Percentiles rank a stretch among this genome's conserved stretches.
These are phyloP conservation scores for Calidris pugnax DNA, from an alignment of 2,113 vertebrate genomes.

Conservation along the genomic window DNA sequence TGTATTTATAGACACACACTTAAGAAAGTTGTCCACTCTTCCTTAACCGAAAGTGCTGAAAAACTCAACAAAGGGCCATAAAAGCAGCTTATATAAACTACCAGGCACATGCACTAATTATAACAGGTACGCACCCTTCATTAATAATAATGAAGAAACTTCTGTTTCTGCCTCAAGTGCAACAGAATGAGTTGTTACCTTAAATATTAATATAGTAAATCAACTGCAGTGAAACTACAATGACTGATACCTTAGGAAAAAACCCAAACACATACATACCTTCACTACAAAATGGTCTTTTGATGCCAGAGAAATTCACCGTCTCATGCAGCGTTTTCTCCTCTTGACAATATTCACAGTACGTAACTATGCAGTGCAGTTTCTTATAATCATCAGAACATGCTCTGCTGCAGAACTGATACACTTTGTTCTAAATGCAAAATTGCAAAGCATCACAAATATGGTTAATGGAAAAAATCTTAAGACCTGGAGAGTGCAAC, in stretches of 20 bases:
- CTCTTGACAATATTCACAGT: constrained; percentile 97
- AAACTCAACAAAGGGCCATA: neutral
- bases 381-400: constrained; percentile 99
- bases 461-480: neutral
- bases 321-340: constrained; percentile 97
- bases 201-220: neutral
- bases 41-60: neutral
- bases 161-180: neutral
- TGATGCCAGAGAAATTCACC: constrained; percentile 96
- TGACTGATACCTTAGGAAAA: neutral
- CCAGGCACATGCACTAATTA: neutral
- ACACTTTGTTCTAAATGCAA: constrained; percentile 89
- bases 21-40: neutral
- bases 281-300: constrained; percentile 97
- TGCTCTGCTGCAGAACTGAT: constrained; percentile 95
- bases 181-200: neutral
- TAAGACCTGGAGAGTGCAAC: neutral
- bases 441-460: constrained; percentile 6
- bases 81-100: neutral
- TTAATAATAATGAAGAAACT: neutral
- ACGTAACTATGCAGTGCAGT: constrained; percentile 96
- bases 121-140: neutral
- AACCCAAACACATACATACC: constrained; percentile 68
- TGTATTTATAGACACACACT: neutral
- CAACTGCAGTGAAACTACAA: neutral